A percentile compares a stretch with the other conserved stretches of the same genome.
These are phyloP conservation scores for Trichogramma dendrolimi DNA, from an alignment of 2,888 invertebrate genomes.

Conservation along the genomic window DNA sequence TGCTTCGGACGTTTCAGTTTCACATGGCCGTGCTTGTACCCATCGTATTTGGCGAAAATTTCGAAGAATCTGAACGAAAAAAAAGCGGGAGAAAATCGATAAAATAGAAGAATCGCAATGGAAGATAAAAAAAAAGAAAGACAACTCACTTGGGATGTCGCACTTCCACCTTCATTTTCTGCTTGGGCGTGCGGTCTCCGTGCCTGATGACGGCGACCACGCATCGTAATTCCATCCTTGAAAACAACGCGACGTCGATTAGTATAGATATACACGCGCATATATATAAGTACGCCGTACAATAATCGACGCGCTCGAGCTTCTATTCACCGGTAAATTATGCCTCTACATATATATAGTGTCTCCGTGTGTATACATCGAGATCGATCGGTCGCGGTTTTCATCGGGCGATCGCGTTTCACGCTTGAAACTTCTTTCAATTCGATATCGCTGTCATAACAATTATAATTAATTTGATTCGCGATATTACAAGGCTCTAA, in stretches of 20 bases:
- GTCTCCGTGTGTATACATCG: too few species aligned
- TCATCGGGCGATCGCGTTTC: too few species aligned
- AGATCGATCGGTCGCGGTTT: too few species aligned
- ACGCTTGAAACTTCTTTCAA: too few species aligned
- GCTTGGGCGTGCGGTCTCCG: constrained; percentile 98
- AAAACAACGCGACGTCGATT: constrained; percentile 2
- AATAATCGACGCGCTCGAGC: too few species aligned
- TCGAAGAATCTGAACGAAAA: constrained; percentile 80
- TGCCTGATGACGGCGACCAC: constrained; percentile 97
- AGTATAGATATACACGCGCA: too few species aligned
- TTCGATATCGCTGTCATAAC: too few species aligned
- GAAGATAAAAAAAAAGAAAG: neutral
- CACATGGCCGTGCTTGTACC: constrained; percentile 90
- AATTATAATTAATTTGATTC: too few species aligned
- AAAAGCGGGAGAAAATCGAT: constrained; percentile 6
- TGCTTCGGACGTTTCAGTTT: constrained; percentile 97
- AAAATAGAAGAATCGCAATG: neutral
- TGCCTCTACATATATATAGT: too few species aligned
- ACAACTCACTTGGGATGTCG: constrained; percentile 79
- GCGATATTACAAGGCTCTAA: too few species aligned
- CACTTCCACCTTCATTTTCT: constrained; percentile 99
- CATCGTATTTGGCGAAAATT: constrained; percentile 96
- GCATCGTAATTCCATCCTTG: constrained; percentile 79
- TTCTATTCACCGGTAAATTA: too few species aligned
- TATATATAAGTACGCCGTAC: too few species aligned